Conservation (phyloP, 2,888 invertebrate species). For the Gisinianus flammeolus region DNA sequence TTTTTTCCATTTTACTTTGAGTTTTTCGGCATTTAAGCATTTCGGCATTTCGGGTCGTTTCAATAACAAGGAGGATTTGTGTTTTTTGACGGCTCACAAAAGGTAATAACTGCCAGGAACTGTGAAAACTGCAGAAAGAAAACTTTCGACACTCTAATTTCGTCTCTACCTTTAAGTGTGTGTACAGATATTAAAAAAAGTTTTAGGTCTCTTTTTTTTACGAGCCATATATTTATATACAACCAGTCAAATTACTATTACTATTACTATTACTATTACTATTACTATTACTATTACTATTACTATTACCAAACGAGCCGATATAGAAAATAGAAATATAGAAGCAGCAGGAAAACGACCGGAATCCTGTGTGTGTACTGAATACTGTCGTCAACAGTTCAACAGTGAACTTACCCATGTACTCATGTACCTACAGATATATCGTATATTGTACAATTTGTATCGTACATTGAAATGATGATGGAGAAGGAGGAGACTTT, state of each 20-base stretch:
- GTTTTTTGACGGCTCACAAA: conserved; percentile 30
- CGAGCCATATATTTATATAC: conserved; percentile 38
- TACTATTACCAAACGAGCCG: conserved; percentile 46
- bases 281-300: too few relatives aligned
- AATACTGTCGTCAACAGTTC: conserved; percentile 19
- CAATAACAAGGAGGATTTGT: conserved; percentile 27
- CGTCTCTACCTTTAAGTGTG: conserved; percentile 9
- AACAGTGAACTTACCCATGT: too few relatives aligned
- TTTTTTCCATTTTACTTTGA: not conserved
- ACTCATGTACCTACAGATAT: too few relatives aligned
- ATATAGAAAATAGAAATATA: conserved; percentile 42
- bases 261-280: too few relatives aligned
- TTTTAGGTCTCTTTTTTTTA: conserved; percentile 41
- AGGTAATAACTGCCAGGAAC: conserved; percentile 28
- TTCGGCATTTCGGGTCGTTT: not conserved
- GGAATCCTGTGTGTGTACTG: conserved; percentile 37
- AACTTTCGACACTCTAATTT: conserved; percentile 42
- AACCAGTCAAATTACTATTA: too few relatives aligned
- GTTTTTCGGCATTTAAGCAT: not conserved
- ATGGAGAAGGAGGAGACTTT: too few relatives aligned
- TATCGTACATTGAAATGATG: too few relatives aligned
- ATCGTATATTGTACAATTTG: too few relatives aligned
- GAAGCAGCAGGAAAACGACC: too few relatives aligned
- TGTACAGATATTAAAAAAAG: conserved; percentile 28
- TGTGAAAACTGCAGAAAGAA: conserved; percentile 38